phyloP scores from a whole-genome alignment of 1,140 invertebrate species.

The Aphidius gifuensis region DNA sequence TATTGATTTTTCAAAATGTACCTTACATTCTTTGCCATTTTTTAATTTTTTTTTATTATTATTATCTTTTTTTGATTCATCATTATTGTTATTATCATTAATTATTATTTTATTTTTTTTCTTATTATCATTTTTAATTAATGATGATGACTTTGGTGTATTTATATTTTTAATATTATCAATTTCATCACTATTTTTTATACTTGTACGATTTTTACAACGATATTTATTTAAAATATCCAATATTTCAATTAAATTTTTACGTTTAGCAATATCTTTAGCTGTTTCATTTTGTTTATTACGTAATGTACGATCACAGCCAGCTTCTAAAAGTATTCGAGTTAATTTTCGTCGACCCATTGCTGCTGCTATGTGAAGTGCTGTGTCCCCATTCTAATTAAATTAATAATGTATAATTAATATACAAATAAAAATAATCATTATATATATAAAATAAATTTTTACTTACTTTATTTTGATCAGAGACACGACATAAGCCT shows the following conservation, averaged over 20 bases:
- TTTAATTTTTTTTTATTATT: conserved; percentile 47
- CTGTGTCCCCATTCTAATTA: conserved; percentile 85
- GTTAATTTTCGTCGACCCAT: conserved; percentile 91
- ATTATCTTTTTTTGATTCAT: conserved; percentile 35
- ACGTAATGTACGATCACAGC: conserved; percentile 71
- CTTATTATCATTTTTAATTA: conserved; percentile 48
- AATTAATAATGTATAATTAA: background rate
- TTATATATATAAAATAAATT: conserved; percentile 8
- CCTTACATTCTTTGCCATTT: conserved; percentile 47
- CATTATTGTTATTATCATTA: conserved; percentile 53
- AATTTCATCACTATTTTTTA: conserved; percentile 42
- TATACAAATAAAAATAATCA: background rate
- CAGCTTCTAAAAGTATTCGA: conserved; percentile 83
- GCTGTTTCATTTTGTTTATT: conserved; percentile 94
- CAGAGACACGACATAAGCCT: conserved; percentile 79
- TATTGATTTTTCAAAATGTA: conserved; percentile 49
- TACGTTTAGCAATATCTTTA: conserved; percentile 83
- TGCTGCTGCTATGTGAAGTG: conserved; percentile 88
- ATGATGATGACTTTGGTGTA: conserved; percentile 20
- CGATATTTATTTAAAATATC: conserved; percentile 68
- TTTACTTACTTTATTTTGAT: conserved; percentile 79
- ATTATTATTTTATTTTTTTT: conserved; percentile 45
- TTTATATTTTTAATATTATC: conserved; percentile 16
- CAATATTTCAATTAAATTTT: conserved; percentile 80
- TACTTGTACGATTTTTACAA: conserved; percentile 47